phyloP scores from a whole-genome alignment of 2,113 vertebrate species.

The Eonycteris spelaea region DNA sequence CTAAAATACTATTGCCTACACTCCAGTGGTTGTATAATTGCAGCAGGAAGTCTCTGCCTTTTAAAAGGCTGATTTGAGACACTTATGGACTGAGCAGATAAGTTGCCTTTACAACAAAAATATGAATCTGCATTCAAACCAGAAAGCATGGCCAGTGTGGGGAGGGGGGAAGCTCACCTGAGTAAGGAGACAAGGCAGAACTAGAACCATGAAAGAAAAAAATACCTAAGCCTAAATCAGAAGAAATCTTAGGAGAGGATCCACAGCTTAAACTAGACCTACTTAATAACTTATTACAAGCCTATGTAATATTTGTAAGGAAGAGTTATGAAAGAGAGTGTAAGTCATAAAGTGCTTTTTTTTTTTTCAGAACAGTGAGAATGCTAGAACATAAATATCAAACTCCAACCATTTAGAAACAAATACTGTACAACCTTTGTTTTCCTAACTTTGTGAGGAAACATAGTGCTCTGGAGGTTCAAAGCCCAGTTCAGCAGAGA shows the following conservation, averaged over 20 bases:
- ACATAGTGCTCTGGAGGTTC: background rate
- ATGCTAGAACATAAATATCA: background rate
- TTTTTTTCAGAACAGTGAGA: background rate
- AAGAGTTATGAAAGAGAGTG: background rate
- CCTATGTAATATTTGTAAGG: background rate
- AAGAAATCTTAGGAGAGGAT: background rate
- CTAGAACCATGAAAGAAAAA: background rate
- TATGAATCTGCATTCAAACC: background rate
- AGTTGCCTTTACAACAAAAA: background rate
- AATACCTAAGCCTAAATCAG: background rate
- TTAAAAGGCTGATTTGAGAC: background rate
- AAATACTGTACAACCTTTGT: background rate
- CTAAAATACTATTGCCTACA: background rate
- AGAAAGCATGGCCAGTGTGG: background rate
- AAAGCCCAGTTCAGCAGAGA: background rate
- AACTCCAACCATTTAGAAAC: background rate
- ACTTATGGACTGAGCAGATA: background rate
- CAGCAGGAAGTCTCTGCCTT: background rate
- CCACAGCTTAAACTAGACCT: background rate
- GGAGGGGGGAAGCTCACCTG: too few species aligned
- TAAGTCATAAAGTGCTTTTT: background rate
- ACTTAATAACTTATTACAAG: background rate
- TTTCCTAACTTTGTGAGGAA: background rate
- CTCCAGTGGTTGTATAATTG: background rate
- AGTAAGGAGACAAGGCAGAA: background rate